These are phyloP conservation scores for Palythoa caribaeorum DNA, from an alignment of 92 coral and sea anemone species.

Conservation along the genomic window DNA sequence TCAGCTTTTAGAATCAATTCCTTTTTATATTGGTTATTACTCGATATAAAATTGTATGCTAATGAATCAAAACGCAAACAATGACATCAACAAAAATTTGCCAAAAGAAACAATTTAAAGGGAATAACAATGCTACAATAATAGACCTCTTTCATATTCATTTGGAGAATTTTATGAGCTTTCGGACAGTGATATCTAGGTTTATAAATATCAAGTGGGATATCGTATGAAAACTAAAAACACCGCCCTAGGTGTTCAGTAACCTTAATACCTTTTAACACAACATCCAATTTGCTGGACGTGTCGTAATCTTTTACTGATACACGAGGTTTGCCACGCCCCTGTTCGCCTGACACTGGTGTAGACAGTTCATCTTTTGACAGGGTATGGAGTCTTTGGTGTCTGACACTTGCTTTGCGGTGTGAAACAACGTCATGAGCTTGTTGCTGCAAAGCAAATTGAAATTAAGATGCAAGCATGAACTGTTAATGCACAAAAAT, in stretches of 20 bases:
- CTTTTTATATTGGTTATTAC: too few species aligned
- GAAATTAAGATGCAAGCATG: background rate
- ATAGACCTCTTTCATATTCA: too few species aligned
- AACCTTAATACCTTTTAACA: slow-evolving; percentile 79
- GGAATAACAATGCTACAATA: too few species aligned
- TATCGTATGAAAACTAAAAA: background rate
- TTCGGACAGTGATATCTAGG: too few species aligned
- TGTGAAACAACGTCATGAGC: slow-evolving; percentile 72
- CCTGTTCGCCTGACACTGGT: slow-evolving; percentile 36
- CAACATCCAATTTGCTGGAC: slow-evolving; percentile 84
- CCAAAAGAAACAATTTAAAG: too few species aligned
- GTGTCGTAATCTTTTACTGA: slow-evolving; percentile 77
- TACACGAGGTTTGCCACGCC: slow-evolving; percentile 54
- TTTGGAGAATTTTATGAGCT: too few species aligned
- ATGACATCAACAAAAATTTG: too few species aligned
- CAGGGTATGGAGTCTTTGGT: slow-evolving; percentile 42
- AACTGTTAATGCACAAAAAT: background rate
- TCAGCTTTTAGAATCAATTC: too few species aligned
- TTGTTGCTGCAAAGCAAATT: slow-evolving; percentile 53
- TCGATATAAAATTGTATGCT: too few species aligned
- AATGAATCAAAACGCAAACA: too few species aligned
- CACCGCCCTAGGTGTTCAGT: background rate
- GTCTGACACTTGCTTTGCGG: slow-evolving; percentile 59
- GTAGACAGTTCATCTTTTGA: slow-evolving; percentile 3
- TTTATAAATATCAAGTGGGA: too few species aligned